phyloP scores from a whole-genome alignment of 1,140 invertebrate species.

The Heliconius nattereri region DNA sequence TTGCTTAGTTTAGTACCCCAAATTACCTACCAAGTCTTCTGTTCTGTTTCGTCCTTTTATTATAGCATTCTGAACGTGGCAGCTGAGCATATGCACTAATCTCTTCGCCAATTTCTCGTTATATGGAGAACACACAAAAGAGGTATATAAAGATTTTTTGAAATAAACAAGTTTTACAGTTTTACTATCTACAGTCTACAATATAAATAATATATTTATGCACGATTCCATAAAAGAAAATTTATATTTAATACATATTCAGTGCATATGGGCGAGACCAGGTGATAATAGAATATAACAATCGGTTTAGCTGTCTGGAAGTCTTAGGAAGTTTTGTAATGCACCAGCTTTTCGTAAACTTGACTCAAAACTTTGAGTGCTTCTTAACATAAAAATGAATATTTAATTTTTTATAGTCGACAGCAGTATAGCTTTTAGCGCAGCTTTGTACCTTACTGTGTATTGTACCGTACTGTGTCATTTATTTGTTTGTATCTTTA shows the following conservation, averaged over 20 bases:
- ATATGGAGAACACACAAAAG: too few relatives aligned
- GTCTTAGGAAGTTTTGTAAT: conserved; percentile 45
- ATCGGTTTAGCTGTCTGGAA: conserved; percentile 37
- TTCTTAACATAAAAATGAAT: conserved; percentile 46
- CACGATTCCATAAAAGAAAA: background rate
- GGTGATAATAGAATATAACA: conserved; percentile 31
- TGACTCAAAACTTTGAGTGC: conserved; percentile 44
- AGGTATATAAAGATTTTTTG: background rate
- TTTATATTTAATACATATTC: background rate
- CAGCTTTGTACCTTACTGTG: conserved; percentile 20
- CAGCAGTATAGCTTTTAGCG: conserved; percentile 37
- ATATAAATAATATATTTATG: background rate
- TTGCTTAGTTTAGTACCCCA: too few relatives aligned
- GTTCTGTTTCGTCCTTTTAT: too few relatives aligned
- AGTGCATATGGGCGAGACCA: conserved; percentile 11
- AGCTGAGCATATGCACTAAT: too few relatives aligned
- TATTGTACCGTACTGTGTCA: conserved; percentile 7
- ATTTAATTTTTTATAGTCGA: conserved; percentile 40
- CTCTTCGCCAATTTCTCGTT: too few relatives aligned
- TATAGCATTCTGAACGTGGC: too few relatives aligned
- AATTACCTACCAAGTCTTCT: too few relatives aligned
- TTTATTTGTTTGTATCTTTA: conserved; percentile 7
- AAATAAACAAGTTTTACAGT: background rate
- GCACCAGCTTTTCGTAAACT: conserved; percentile 41
- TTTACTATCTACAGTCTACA: background rate